A percentile compares a stretch with the other conserved stretches of the same genome.
Conservation (phyloP, 2,113 vertebrate species). For the Rafetus swinhoei region DNA sequence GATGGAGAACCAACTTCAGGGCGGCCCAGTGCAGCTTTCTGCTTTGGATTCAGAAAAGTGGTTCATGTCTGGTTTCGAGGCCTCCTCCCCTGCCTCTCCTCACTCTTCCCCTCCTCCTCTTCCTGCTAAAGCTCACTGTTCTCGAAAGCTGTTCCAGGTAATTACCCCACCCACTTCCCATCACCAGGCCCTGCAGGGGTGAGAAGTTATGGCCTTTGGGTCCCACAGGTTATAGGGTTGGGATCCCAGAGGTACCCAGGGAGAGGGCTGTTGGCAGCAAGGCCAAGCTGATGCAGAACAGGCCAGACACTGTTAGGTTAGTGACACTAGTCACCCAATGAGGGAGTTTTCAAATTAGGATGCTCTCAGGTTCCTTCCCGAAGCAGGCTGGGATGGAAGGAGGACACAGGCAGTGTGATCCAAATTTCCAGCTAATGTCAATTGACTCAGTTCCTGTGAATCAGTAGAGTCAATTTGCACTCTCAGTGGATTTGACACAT, state of each 20-base stretch:
- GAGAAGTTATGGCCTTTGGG: neutral
- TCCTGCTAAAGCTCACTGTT: slow-evolving; percentile 89
- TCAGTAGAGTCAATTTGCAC: neutral
- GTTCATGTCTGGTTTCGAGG: slow-evolving; percentile 90
- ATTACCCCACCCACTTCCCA: slow-evolving; percentile 25
- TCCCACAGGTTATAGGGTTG: neutral
- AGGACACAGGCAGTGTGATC: neutral
- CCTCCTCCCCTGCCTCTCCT: slow-evolving; percentile 73
- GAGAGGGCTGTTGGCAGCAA: neutral
- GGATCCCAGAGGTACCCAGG: neutral
- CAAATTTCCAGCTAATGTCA: neutral
- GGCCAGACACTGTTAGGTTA: neutral
- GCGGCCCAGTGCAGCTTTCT: slow-evolving; percentile 45
- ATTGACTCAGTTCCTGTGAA: neutral
- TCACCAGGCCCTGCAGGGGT: neutral
- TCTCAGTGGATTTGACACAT: neutral
- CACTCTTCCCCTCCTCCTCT: slow-evolving; percentile 90
- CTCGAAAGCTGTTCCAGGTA: slow-evolving; percentile 91
- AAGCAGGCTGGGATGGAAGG: neutral
- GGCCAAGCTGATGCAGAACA: neutral
- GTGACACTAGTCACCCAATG: neutral
- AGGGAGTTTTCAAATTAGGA: neutral
- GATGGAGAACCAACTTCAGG: slow-evolving; percentile 74
- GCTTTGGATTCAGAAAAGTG: slow-evolving; percentile 80
- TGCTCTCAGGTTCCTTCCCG: neutral